Evolutionary conservation across 2,113 vertebrate genomes (phyloP).

Genomic region (Pteropus alecto): DNA sequence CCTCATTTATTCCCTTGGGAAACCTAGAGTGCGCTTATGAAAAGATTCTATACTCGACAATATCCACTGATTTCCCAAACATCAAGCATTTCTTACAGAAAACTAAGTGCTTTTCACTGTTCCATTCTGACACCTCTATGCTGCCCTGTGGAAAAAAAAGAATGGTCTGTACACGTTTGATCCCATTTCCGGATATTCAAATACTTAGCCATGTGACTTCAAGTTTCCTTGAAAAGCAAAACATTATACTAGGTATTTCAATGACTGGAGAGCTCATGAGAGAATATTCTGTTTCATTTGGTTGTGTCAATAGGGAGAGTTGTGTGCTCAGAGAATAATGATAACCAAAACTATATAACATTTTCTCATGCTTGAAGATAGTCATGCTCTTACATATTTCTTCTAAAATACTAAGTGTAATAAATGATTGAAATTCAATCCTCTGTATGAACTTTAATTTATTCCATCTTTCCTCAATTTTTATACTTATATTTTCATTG

Average conservation of each 20-base stretch:
- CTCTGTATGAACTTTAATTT: background rate
- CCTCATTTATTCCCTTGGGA: background rate
- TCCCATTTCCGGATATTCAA: background rate
- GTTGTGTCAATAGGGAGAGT: background rate
- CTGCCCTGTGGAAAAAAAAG: background rate
- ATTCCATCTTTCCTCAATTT: background rate
- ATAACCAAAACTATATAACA: background rate
- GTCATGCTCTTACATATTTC: background rate
- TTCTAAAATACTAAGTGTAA: background rate
- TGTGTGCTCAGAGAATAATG: background rate
- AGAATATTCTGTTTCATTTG: background rate
- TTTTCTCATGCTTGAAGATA: background rate
- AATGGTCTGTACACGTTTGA: background rate
- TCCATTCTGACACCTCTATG: background rate
- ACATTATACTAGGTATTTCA: background rate
- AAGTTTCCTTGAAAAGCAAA: background rate
- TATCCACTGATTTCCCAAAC: background rate
- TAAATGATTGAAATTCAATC: background rate
- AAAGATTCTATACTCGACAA: background rate
- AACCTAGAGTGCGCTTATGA: background rate
- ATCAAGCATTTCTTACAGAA: background rate
- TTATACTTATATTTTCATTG: background rate
- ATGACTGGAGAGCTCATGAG: background rate
- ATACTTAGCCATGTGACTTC: background rate
- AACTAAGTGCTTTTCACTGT: background rate